These are phyloP conservation scores for Micoletzkya japonica DNA, from an alignment of 2,888 invertebrate genomes.

Conservation along the genomic window DNA sequence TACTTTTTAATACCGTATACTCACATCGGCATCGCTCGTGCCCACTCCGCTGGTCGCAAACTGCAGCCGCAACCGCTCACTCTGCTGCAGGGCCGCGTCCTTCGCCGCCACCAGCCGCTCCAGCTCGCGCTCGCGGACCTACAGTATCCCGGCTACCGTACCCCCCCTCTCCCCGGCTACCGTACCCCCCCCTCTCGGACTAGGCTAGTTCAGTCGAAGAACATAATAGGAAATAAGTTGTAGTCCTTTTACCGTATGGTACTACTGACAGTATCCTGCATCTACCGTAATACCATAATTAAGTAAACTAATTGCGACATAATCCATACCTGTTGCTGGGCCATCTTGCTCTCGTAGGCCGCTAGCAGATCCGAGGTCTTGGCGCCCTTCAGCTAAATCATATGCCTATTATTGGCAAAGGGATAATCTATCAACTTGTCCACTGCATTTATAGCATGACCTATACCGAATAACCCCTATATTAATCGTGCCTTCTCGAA, in stretches of 20 bases:
- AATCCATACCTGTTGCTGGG: conserved; percentile 35
- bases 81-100: conserved; percentile 64
- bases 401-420: background rate
- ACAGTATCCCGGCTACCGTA: background rate
- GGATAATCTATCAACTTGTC: background rate
- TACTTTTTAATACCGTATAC: background rate
- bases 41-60: conserved; percentile 20
- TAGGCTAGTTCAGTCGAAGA: background rate
- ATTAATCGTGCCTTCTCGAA: background rate
- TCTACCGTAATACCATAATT: background rate
- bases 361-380: conserved; percentile 46
- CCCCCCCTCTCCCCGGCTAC: background rate
- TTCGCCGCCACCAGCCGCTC: conserved; percentile 65
- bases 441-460: no score
- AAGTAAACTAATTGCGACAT: background rate
- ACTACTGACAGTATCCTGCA: no score
- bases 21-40: conserved; percentile 18
- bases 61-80: conserved; percentile 63
- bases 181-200: background rate
- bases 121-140: conserved; percentile 63
- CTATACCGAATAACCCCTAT: no score
- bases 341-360: conserved; percentile 51
- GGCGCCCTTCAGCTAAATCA: conserved; percentile 42
- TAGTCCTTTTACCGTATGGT: no score
- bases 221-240: no score